Evolutionary conservation across 2,113 vertebrate genomes (phyloP), one percentile per base, ranked within the genome.

Genomic region (Brachypteracias leptosomus): DNA sequence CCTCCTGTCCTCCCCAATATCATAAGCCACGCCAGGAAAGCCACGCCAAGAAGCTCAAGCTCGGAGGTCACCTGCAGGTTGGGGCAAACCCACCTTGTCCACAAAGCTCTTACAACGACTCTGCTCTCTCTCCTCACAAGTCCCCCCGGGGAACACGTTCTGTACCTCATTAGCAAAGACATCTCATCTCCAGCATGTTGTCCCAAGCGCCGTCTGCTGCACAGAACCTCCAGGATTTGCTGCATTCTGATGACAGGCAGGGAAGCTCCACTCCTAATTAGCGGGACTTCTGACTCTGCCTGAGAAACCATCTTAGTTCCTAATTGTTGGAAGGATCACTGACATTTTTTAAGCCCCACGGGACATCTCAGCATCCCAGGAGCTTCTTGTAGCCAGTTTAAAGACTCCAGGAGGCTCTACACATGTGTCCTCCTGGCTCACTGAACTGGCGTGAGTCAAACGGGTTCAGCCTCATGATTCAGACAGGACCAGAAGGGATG

Each of bases 381-480:
- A 65, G 13, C 44, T 92, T 74, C n/a, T 74, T 84, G 67, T 44
- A 87, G 79, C 0, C 20, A 74, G 33, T 61, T 80, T 40, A 74
- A 78, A 71, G 68, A 44, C 35, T 25, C 49, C 57, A 54, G 54
- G 28, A 87, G 76, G 31, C 13, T 40, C 35, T 26, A 28, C 25
- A 4, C 10, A 12, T 67, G 54, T 67, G 61, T 54, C 54, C 86
- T 4, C 9, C 47, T 89, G 85, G 44, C 90, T 96, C 90, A 92
- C 68, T 77, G 72, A 86, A 90, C 85, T 63, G 22, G 86, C 74
- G 59, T 35, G 46, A 85, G 33, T 78, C 68, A 68, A 87, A 75
- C 22, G 29, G 54, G 47, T 90, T 90, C 93, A 90, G 57, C 68
- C 49, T 89, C 88, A 49, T 26, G 18, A 70, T 87, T 78, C 83